Evolutionary conservation across 2,888 invertebrate species (phyloP), one percentile per base, ranked within the genome.

Genomic region (Rhimphoctona megacephalus): DNA sequence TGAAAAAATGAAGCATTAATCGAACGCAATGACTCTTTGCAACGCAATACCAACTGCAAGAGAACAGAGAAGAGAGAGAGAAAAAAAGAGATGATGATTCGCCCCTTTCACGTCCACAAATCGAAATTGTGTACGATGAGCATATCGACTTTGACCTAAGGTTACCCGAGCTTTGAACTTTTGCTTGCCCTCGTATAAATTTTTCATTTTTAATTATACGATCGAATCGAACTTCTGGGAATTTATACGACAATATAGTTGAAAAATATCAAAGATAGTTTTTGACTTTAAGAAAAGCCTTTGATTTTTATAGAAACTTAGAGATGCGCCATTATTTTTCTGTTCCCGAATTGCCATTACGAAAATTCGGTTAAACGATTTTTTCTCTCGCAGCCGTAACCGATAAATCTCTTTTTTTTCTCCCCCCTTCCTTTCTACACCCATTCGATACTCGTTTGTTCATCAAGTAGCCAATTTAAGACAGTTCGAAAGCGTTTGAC

Each of bases 341-440:
- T 2, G 11, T 25, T 61, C 30, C 30, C 3, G 25, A 7, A 30
- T 30, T 17, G 17, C 30, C 61, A 61, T 61, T 61, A 30, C 30
- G 61, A 9, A 61, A 57, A 30, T 61, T 61, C 61, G 30, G 61
- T 61, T 61, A 61, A 61, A 61, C 30, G 30, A 61, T 61, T 30
- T 17, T 30, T 30, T 70, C 46, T 17, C 46, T 49, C 19, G 19
- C 70, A 49, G 70, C 43, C 14, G 22, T 22, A 17, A 49, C 4
- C 46, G 70, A 67, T 49, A 82, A 88, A 86, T 87, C 79, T 43
- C 49, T 43, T 57, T 81, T 83, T 78, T 67, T 83, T 36, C 81
- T 81, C 46, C 82, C 33, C 54, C 67, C 79, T 70, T 66, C 85
- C 81, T 74, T 81, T 81, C 33, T 79, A 64, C 72, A 33, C 69